phyloP scores from a whole-genome alignment of 1,140 invertebrate genomes.

The Pogonomyrmex barbatus region DNA sequence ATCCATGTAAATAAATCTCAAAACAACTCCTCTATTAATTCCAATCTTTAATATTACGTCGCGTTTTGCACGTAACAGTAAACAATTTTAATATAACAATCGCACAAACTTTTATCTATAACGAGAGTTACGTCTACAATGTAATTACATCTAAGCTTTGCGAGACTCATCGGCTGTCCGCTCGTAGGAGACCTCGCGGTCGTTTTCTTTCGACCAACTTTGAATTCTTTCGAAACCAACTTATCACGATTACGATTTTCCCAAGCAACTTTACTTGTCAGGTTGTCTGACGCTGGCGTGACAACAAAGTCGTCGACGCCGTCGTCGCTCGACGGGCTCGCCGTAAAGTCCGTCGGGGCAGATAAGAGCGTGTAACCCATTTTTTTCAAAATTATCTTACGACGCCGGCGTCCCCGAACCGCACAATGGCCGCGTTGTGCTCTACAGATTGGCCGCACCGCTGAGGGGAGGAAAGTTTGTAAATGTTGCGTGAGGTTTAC shows the following conservation, averaged over 20 bases:
- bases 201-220: conserved; percentile 22
- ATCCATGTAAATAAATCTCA: too few species aligned
- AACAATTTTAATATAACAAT: background rate
- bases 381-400: conserved; percentile 69
- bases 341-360: conserved; percentile 9
- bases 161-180: background rate
- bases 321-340: background rate
- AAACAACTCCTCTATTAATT: too few species aligned
- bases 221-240: background rate
- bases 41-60: too few species aligned
- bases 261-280: conserved; percentile 10
- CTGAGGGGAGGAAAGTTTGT: conserved; percentile 32
- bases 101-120: background rate
- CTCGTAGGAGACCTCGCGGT: background rate
- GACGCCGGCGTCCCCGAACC: conserved; percentile 29
- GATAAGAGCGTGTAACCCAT: conserved; percentile 67
- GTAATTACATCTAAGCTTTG: too few species aligned
- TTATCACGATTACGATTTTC: conserved; percentile 16
- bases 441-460: conserved; percentile 5
- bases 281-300: background rate
- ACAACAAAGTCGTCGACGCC: conserved; percentile 24
- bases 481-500: conserved; percentile 45
- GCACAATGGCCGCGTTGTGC: conserved; percentile 67
- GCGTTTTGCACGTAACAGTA: too few species aligned
- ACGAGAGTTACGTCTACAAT: background rate